Base-by-base conservation (phyloP, 2,797 vertebrate species). In the Hafferia zeledoni region DNA sequence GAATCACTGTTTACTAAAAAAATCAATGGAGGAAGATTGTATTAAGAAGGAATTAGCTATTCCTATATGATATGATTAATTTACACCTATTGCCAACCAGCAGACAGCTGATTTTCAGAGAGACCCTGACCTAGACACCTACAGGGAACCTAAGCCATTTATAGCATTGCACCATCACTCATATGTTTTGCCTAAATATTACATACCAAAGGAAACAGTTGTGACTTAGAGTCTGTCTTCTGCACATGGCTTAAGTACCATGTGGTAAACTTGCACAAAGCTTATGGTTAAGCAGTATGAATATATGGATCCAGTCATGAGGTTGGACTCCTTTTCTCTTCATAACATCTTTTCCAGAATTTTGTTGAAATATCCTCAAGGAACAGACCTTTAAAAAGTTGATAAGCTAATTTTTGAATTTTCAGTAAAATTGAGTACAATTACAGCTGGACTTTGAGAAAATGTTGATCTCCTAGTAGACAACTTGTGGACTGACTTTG, bases 41-140 rank as follows among this genome's bases (percentile, higher is more conserved):
- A 39, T 52, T 89, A 74, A 87, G 53, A 89, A 83, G 27, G 27
- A 91, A 67, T 94, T 83, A 49, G 44, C 89, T 91, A 81, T 60
- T 91, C 23, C 30, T 55, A 19, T 78, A 83, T 71, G 39, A 78
- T 57, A 72, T 84, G 64, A 76, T 46, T 86, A 82, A 70, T 93
- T 91, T 91, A 24, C 44, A 67, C 24, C 24, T 93, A 17, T 67
- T 72, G 23, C 12, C 33, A 89, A 44, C 0, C 33, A 67, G 52
- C 2, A 3, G 31, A 68, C 28, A 53, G 17, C 18, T 92, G 56
- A 37, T 81, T 93, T 90, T 94, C 43, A 68, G 56, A 78, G 6
- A 70, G 1, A 17, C 17, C 67, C 25, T 55, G 39, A 87, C 28
- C 19, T 57, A 65, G 61, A 61, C 18, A 9, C 13, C 47, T 78